Percentiles rank a stretch among this genome's conserved stretches.
Evolutionary conservation across 2,113 vertebrate species (phyloP).

Genomic region (Triplophysa tibetana): DNA sequence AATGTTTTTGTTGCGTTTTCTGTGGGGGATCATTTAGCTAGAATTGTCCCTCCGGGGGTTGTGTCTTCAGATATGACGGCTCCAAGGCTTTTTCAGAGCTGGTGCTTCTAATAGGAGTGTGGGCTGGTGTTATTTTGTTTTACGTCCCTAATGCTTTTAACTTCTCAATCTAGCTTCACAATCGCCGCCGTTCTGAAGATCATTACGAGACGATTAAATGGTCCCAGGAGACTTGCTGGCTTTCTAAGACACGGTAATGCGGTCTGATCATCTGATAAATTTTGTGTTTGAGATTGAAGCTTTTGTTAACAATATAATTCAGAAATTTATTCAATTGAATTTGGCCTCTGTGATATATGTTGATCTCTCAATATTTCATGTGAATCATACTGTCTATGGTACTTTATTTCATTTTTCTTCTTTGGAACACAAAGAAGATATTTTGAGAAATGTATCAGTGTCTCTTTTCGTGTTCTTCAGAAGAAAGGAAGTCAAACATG

Average conservation of each 20-base stretch:
- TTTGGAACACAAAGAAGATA: too few relatives aligned
- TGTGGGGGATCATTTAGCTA: conserved; percentile 23
- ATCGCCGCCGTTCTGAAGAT: conserved; percentile 27
- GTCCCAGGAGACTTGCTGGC: conserved; percentile 17
- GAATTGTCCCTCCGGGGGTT: not conserved
- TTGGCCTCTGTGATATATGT: not conserved
- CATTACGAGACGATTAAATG: conserved; percentile 43
- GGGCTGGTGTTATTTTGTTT: conserved; percentile 43
- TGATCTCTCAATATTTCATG: too few relatives aligned
- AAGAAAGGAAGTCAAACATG: too few relatives aligned
- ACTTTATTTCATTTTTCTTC: too few relatives aligned
- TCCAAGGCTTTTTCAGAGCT: conserved; percentile 24
- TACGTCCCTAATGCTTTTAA: conserved; percentile 51
- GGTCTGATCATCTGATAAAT: conserved; percentile 47
- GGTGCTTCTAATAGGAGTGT: conserved; percentile 38
- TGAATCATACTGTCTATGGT: too few relatives aligned
- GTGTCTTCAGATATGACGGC: conserved; percentile 2
- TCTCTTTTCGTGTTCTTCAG: too few relatives aligned
- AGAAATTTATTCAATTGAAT: not conserved
- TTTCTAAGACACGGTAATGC: conserved; percentile 47
- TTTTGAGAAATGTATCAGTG: too few relatives aligned
- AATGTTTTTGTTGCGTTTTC: conserved; percentile 7
- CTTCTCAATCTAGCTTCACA: conserved; percentile 35
- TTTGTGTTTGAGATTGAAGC: not conserved
- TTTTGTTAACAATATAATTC: conserved; percentile 14